Conservation (phyloP, 2,113 vertebrate species). For the Oplegnathus fasciatus region DNA sequence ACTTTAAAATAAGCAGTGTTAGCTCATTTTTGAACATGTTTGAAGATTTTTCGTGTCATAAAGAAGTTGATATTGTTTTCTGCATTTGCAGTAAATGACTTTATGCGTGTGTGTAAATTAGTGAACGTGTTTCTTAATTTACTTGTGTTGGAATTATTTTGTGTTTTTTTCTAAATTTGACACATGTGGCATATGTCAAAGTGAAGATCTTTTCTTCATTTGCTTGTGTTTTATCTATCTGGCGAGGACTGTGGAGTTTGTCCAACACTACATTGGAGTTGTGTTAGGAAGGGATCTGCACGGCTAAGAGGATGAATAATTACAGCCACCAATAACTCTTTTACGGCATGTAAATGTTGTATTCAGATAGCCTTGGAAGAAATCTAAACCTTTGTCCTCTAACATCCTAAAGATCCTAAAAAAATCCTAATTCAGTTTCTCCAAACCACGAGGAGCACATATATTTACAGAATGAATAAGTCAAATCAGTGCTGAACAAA, state of each 20-base stretch:
- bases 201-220: background rate
- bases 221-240: background rate
- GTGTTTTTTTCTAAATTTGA: background rate
- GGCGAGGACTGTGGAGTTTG: background rate
- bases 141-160: background rate
- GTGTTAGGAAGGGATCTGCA: background rate
- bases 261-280: background rate
- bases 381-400: background rate
- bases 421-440: background rate
- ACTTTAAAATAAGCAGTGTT: background rate
- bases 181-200: background rate
- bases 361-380: no score
- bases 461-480: background rate
- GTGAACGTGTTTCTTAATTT: background rate
- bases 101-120: background rate
- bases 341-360: background rate
- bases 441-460: no score
- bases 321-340: background rate
- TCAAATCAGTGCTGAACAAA: background rate
- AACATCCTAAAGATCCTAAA: background rate
- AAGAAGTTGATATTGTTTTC: background rate
- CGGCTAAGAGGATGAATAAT: background rate
- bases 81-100: background rate
- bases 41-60: background rate
- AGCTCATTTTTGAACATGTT: background rate